Evolutionary conservation across 92 coral and sea anemone species (phyloP).

Genomic region (Phymanthus crucifer): DNA sequence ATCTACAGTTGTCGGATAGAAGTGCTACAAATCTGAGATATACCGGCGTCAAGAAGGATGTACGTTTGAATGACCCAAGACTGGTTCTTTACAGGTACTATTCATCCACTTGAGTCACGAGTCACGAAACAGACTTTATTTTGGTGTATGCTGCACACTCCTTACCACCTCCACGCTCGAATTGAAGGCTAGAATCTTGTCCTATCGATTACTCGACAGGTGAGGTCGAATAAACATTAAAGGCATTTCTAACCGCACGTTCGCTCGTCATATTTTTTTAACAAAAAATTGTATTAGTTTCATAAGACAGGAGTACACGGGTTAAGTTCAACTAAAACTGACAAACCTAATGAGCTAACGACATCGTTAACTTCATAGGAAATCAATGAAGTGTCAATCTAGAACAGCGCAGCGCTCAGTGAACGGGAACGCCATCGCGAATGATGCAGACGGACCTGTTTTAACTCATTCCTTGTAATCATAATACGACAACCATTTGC

Average conservation of each 20-base stretch:
- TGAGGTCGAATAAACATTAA: neutral
- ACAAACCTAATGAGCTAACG: slow-evolving; percentile 15
- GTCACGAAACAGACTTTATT: neutral
- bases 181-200: neutral
- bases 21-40: neutral
- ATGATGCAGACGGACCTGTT: slow-evolving; percentile 16
- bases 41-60: slow-evolving; percentile 9
- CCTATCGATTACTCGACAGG: neutral
- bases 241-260: neutral
- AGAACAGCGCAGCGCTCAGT: slow-evolving; percentile 11
- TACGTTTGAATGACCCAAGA: slow-evolving; percentile 20
- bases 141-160: slow-evolving; percentile 6
- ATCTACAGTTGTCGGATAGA: slow-evolving; percentile 3
- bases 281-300: neutral
- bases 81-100: slow-evolving; percentile 25
- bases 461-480: slow-evolving; percentile 21
- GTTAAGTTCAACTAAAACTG: slow-evolving; percentile 17
- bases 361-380: slow-evolving; percentile 19
- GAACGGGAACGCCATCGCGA: neutral
- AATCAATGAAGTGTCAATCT: slow-evolving; percentile 24
- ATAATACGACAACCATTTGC: slow-evolving; percentile 23
- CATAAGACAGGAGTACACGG: neutral
- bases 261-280: neutral
- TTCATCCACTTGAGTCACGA: slow-evolving; percentile 21
- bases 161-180: slow-evolving; percentile 7